These are phyloP conservation scores for Anagyrus pseudococci DNA, from an alignment of 2,888 invertebrate species.

Conservation along the genomic window DNA sequence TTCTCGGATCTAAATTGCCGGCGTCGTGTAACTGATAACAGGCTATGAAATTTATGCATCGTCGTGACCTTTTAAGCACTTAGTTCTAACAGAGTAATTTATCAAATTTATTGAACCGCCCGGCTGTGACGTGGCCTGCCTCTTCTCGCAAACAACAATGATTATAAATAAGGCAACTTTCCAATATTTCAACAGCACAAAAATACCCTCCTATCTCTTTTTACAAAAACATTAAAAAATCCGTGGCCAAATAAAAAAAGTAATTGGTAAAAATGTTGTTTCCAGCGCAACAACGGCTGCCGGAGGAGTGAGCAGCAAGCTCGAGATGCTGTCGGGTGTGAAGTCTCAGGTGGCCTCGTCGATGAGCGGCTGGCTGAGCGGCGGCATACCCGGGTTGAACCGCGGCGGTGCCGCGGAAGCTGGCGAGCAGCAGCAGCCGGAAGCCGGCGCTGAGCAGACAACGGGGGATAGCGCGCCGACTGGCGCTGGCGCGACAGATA, in stretches of 20 bases:
- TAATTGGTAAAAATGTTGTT: constrained; percentile 23
- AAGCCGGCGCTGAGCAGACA: constrained; percentile 57
- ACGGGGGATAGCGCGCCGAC: constrained; percentile 44
- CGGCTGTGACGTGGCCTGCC: no score
- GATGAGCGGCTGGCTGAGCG: constrained; percentile 76
- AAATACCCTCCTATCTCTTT: no score
- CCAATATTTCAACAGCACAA: no score
- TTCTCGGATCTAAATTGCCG: no score
- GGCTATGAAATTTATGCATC: no score
- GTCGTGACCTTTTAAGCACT: no score
- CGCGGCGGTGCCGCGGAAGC: constrained; percentile 59
- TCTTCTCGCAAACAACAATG: no score
- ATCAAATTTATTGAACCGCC: no score
- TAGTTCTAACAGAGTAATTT: no score
- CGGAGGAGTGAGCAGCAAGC: constrained; percentile 69
- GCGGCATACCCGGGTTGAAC: constrained; percentile 76
- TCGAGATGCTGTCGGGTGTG: constrained; percentile 86
- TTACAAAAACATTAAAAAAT: neutral
- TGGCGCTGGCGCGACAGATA: constrained; percentile 56
- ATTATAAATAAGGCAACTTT: no score
- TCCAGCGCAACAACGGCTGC: constrained; percentile 68
- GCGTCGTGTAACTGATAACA: no score
- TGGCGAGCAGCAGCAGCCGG: constrained; percentile 6
- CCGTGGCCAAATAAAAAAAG: neutral
- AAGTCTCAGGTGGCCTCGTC: constrained; percentile 76